phyloP scores from a whole-genome alignment of 2,113 vertebrate genomes.

The Cathartes aura region DNA sequence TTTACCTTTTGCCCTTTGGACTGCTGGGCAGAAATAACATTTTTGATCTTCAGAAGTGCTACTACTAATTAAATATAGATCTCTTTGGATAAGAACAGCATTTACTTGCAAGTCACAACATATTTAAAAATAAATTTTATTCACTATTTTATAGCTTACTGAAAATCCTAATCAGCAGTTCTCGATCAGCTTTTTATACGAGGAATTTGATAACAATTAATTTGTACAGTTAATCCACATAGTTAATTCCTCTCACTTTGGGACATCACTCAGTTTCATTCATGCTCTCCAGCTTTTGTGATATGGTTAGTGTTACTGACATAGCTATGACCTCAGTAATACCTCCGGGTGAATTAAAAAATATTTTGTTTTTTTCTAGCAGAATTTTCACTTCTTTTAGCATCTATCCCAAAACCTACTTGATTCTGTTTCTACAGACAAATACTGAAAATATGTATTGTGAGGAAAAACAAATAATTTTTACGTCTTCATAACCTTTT shows the following conservation, averaged over 20 bases:
- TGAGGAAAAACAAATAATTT: background rate
- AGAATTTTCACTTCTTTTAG: background rate
- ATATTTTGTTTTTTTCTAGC: background rate
- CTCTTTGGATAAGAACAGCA: background rate
- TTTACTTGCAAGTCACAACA: background rate
- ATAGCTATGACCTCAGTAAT: background rate
- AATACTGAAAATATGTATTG: background rate
- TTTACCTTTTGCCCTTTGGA: background rate
- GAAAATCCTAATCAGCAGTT: background rate
- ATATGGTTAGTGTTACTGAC: background rate
- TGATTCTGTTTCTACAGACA: background rate
- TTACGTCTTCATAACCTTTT: background rate
- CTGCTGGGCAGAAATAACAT: background rate
- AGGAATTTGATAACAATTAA: background rate
- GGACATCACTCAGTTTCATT: background rate
- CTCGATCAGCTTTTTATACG: background rate
- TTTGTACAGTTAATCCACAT: background rate
- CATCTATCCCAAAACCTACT: background rate
- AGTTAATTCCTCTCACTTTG: background rate
- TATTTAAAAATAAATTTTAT: background rate
- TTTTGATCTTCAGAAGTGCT: background rate
- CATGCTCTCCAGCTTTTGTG: background rate
- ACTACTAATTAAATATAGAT: background rate
- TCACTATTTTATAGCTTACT: background rate
- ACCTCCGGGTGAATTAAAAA: background rate